Evolutionary conservation across 64 coral and sea anemone genomes (phyloP).

Genomic region (Anthopleura sola): DNA sequence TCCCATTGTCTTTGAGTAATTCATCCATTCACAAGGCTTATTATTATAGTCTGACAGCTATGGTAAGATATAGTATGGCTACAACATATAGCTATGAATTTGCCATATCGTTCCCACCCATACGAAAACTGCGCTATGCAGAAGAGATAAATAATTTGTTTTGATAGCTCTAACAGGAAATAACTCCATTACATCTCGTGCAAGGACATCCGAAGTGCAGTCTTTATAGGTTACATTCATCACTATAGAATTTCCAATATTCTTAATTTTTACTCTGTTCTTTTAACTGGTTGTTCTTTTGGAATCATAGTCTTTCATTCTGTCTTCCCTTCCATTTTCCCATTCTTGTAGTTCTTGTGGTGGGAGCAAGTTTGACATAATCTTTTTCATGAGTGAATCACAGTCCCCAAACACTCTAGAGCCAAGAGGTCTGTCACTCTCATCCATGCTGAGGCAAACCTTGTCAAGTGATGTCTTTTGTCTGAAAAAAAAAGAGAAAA

Average conservation of each 20-base stretch:
- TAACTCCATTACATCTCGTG: no score
- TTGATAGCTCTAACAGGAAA: no score
- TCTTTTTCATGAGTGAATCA: conserved; percentile 15
- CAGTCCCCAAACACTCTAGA: conserved; percentile 53
- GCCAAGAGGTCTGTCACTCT: not conserved
- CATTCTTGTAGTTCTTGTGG: not conserved
- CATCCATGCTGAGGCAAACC: conserved; percentile 14
- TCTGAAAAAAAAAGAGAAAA: conserved; percentile 17
- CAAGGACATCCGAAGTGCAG: no score
- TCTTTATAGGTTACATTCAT: no score
- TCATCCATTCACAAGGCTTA: no score
- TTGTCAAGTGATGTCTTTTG: conserved; percentile 51
- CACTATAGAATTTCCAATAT: not conserved
- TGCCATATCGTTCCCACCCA: no score
- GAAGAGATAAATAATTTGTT: no score
- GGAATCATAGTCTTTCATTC: conserved; percentile 12
- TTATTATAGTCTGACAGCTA: no score
- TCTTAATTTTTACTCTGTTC: not conserved
- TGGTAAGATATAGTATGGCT: no score
- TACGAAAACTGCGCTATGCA: no score
- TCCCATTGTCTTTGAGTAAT: no score
- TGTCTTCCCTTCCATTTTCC: not conserved
- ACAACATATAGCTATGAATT: no score
- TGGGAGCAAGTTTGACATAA: conserved; percentile 26
- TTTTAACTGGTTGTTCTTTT: conserved; percentile 12